A percentile compares a stretch with the other conserved stretches of the same genome.
Evolutionary conservation across 92 coral and sea anemone species (phyloP).

Genomic region (Porites evermanni): DNA sequence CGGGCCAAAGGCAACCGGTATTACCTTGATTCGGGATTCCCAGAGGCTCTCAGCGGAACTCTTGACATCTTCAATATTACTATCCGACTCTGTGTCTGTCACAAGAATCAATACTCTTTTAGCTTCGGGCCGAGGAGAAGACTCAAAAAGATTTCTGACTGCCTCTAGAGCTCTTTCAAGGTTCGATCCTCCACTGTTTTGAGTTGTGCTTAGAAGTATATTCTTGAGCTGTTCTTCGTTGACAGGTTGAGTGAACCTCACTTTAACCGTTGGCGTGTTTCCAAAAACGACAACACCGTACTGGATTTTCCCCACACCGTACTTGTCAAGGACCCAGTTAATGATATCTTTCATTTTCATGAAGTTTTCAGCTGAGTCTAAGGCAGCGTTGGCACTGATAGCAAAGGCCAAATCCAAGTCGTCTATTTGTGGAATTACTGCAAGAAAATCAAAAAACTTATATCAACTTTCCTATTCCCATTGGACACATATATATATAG

Average conservation of each 20-base stretch:
- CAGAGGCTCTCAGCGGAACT: constrained; percentile 51
- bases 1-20: constrained; percentile 71
- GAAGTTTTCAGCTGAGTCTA: constrained; percentile 70
- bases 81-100: constrained; percentile 76
- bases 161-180: constrained; percentile 71
- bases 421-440: constrained; percentile 67
- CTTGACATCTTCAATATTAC: constrained; percentile 39
- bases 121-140: constrained; percentile 74
- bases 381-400: constrained; percentile 75
- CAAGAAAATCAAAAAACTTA: not conserved
- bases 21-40: constrained; percentile 56
- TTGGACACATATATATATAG: too few relatives aligned
- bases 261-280: constrained; percentile 50
- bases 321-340: constrained; percentile 65
- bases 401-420: constrained; percentile 82
- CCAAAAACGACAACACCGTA: constrained; percentile 88
- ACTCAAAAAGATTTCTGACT: constrained; percentile 66
- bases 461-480: too few relatives aligned
- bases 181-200: constrained; percentile 62
- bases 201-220: constrained; percentile 33
- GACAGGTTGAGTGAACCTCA: constrained; percentile 60
- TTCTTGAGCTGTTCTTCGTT: constrained; percentile 31
- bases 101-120: constrained; percentile 77
- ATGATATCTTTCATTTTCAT: constrained; percentile 79
- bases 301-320: constrained; percentile 71